Base-by-base conservation (phyloP, 2,797 vertebrate species). In the Poliocrania exsul region DNA sequence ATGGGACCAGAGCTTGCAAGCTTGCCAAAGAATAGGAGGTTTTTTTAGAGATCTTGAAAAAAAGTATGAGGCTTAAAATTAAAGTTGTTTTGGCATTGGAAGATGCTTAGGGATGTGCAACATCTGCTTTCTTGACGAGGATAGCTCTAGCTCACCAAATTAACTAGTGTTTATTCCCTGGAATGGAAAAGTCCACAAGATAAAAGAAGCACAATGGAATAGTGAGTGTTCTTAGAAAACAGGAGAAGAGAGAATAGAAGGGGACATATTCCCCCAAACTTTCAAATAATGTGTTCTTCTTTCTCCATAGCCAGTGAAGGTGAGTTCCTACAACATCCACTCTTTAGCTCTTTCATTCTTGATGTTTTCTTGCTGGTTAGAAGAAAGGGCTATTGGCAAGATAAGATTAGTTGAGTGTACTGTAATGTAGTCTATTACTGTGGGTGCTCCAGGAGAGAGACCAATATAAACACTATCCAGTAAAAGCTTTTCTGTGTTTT, bases 181-280 rank as follows among this genome's bases (percentile, higher is more conserved):
- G 9, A 65, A 81, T 26, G 12, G 17, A 31, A 44, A 83, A 67
- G 2, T 31, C 3, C 0, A 0, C 31, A 21, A 47, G 28, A 29
- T 16, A n/a, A 79, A 54, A 70, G 53, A 85, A 91, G n/a, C 4
- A 11, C 2, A 6, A 26, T 31, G 38, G 56, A 67, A 89, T 83
- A 67, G 29, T 53, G 2, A 1, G 1, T 35, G 16, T 46, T 6
- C 14, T 81, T 53, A 81, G 46, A 83, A 88, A 91, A 65, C 3
- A 2, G 16, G 26, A 81, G 38, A 46, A 80, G 23, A 56, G 23
- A 51, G 15, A 81, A 56, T 4, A 42, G 37, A 35, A 81, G 46
- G 15, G 7, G 7, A 24, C 0, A 0, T 64, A 18, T 20, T 67
- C 56, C 26, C n/a, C 35, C 24, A 77, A 88, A 51, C 14, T 86